Conservation (phyloP, 1,140 invertebrate species). For the Sarcophaga bullata region DNA sequence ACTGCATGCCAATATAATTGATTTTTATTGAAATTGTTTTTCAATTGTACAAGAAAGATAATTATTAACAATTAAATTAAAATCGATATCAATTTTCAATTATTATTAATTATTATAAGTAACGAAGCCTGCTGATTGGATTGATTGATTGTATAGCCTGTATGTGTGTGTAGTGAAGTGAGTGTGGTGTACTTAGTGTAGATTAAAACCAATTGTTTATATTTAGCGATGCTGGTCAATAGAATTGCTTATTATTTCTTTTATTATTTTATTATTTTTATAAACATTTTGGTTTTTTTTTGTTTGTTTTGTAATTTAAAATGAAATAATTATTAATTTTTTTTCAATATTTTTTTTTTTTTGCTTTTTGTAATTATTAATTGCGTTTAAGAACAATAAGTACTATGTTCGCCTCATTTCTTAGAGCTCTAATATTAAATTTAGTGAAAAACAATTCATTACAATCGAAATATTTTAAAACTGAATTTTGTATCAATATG, state of each 20-base stretch:
- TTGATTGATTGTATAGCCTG: not conserved
- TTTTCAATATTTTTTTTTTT: too few relatives aligned
- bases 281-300: too few relatives aligned
- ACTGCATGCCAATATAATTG: not conserved
- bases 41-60: too few relatives aligned
- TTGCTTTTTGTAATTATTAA: too few relatives aligned
- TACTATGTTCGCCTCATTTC: too few relatives aligned
- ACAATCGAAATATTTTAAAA: too few relatives aligned
- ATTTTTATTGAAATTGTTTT: not conserved
- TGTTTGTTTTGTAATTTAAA: too few relatives aligned
- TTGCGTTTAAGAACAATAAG: too few relatives aligned
- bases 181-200: not conserved
- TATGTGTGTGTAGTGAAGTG: not conserved
- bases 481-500: too few relatives aligned
- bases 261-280: not conserved
- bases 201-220: not conserved
- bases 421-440: too few relatives aligned
- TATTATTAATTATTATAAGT: not conserved
- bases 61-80: not conserved
- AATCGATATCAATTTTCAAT: not conserved
- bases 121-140: not conserved
- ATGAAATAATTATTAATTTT: too few relatives aligned
- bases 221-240: constrained; percentile 63
- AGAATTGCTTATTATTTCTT: constrained; percentile 46
- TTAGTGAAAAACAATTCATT: too few relatives aligned